A percentile compares a stretch with the other conserved stretches of the same genome.
Evolutionary conservation across 2,113 vertebrate species (phyloP).

Genomic region (Albula goreensis): DNA sequence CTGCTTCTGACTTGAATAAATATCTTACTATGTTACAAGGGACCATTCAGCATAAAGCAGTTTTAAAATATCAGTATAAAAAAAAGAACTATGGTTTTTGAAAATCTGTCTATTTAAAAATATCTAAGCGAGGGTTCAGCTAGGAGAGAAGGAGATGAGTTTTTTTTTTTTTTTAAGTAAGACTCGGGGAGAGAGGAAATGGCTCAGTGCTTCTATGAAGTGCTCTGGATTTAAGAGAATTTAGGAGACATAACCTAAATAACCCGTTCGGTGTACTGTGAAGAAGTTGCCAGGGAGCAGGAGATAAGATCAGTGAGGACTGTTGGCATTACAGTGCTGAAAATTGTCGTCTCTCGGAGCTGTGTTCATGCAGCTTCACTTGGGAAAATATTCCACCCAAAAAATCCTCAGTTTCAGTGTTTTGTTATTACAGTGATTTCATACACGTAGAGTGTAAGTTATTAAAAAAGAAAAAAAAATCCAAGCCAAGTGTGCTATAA

Average conservation of each 20-base stretch:
- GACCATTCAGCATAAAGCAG: constrained; percentile 17
- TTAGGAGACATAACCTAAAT: constrained; percentile 43
- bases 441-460: background rate
- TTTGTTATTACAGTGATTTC: constrained; percentile 4
- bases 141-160: background rate
- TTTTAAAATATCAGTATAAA: background rate
- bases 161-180: background rate
- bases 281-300: background rate
- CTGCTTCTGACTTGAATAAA: background rate
- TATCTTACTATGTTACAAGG: background rate
- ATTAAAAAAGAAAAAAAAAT: background rate
- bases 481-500: background rate
- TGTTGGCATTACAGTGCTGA: background rate
- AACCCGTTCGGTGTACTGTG: constrained; percentile 34
- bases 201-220: constrained; percentile 3
- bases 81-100: background rate
- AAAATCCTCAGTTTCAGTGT: background rate
- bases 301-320: background rate
- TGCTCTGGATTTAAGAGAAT: constrained; percentile 30
- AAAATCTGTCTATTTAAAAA: background rate
- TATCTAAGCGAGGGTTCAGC: background rate
- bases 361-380: background rate
- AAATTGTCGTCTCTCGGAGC: background rate
- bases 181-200: background rate
- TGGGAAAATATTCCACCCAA: background rate